Percentiles rank a stretch among this genome's conserved stretches.
These are phyloP conservation scores for Sebastes diploproa DNA, from an alignment of 2,797 vertebrate species.

Conservation along the genomic window DNA sequence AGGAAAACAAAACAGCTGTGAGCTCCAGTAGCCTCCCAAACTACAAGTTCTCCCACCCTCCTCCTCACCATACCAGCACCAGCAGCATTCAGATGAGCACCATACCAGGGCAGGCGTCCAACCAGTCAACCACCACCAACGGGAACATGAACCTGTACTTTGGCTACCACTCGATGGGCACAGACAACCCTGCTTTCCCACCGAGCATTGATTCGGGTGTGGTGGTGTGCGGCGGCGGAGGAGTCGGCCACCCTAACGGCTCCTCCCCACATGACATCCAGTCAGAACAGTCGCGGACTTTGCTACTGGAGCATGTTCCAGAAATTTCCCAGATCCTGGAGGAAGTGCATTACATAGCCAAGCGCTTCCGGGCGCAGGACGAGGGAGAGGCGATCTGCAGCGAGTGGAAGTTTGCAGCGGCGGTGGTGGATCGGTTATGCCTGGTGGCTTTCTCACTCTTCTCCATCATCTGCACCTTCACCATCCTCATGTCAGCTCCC, in stretches of 20 bases:
- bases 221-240: slow-evolving; percentile 70
- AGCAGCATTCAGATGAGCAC: slow-evolving; percentile 85
- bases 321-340: slow-evolving; percentile 88
- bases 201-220: slow-evolving; percentile 79
- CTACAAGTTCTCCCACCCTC: slow-evolving; percentile 76
- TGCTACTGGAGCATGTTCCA: slow-evolving; percentile 78
- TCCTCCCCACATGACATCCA: slow-evolving; percentile 71
- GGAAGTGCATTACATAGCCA: slow-evolving; percentile 90
- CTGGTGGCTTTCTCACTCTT: slow-evolving; percentile 92
- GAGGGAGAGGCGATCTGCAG: slow-evolving; percentile 88
- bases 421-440: slow-evolving; percentile 91
- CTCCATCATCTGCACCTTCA: slow-evolving; percentile 92
- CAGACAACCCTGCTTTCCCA: slow-evolving; percentile 83
- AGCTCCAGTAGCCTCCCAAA: slow-evolving; percentile 18
- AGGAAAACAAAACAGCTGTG: slow-evolving; percentile 68
- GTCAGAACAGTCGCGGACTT: slow-evolving; percentile 74
- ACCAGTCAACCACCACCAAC: slow-evolving; percentile 81
- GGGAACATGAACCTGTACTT: slow-evolving; percentile 86
- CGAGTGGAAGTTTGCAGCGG: slow-evolving; percentile 94
- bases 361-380: slow-evolving; percentile 87
- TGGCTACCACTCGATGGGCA: slow-evolving; percentile 80
- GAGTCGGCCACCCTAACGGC: slow-evolving; percentile 31
- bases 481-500: slow-evolving; percentile 92
- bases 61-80: slow-evolving; percentile 78
- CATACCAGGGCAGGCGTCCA: slow-evolving; percentile 79